Evolutionary conservation across 2,888 invertebrate genomes (phyloP).

Genomic region (Meandrusa payeni): DNA sequence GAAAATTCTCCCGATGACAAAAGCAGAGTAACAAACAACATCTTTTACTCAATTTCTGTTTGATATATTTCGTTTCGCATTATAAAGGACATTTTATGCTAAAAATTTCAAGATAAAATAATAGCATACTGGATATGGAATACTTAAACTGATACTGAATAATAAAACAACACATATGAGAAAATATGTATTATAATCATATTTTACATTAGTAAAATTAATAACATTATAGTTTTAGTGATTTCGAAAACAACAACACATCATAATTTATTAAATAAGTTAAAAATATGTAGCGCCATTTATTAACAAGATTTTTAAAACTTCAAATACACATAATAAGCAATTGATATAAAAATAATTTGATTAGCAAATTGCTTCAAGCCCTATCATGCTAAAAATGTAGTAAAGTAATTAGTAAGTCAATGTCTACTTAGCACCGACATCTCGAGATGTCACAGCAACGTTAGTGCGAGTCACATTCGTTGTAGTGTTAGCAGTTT

Average conservation of each 20-base stretch:
- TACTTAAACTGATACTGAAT: background rate
- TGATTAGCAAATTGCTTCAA: no score
- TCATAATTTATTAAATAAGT: conserved; percentile 18
- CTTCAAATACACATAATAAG: no score
- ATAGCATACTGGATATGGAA: no score
- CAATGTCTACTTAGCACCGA: conserved; percentile 59
- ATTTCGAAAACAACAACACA: conserved; percentile 7
- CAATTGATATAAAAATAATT: no score
- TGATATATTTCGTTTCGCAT: no score
- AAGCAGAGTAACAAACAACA: no score
- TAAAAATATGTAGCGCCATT: conserved; percentile 13
- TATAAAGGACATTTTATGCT: no score
- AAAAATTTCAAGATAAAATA: no score
- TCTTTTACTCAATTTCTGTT: no score
- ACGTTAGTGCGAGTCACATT: conserved; percentile 60
- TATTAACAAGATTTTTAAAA: no score
- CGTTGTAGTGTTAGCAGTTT: conserved; percentile 57
- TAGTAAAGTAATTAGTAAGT: background rate
- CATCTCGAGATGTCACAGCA: conserved; percentile 62
- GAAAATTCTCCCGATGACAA: no score
- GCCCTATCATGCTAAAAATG: no score
- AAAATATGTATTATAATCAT: conserved; percentile 31
- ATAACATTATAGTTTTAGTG: conserved; percentile 26
- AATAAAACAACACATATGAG: conserved; percentile 3
- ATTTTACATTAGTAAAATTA: conserved; percentile 47